A percentile compares a stretch with the other conserved stretches of the same genome.
phyloP scores from a whole-genome alignment of 2,113 vertebrate genomes.

The Pelusios castaneus region DNA sequence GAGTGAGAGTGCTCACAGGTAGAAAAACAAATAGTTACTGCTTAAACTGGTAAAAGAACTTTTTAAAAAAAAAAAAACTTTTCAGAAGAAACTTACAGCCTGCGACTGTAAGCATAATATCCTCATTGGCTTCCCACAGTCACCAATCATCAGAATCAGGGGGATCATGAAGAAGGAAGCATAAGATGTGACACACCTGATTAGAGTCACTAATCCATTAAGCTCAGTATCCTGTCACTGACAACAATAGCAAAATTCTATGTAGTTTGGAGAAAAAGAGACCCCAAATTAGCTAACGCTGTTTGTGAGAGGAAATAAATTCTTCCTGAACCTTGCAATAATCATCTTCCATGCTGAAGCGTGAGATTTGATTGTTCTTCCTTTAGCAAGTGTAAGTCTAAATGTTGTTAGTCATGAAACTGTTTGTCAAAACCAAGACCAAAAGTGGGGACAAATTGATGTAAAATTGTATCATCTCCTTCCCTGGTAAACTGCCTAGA shows the following conservation, averaged over 20 bases:
- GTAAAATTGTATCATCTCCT: neutral
- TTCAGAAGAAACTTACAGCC: neutral
- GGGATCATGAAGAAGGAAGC: neutral
- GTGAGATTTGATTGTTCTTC: neutral
- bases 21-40: neutral
- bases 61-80: neutral
- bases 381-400: neutral
- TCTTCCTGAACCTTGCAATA: neutral
- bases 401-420: neutral
- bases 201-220: neutral
- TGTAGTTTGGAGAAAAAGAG: neutral
- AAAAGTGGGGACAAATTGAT: neutral
- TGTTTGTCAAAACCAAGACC: neutral
- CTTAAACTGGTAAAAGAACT: neutral
- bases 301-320: neutral
- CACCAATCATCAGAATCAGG: neutral
- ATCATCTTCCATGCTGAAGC: neutral
- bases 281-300: neutral
- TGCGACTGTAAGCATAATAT: neutral
- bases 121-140: neutral
- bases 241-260: neutral
- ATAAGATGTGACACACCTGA: accelerated
- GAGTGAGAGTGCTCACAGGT: no score
- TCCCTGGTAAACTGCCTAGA: neutral
- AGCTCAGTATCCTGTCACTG: neutral